Conservation (phyloP, 2,797 vertebrate species). For the Selene dorsalis region DNA sequence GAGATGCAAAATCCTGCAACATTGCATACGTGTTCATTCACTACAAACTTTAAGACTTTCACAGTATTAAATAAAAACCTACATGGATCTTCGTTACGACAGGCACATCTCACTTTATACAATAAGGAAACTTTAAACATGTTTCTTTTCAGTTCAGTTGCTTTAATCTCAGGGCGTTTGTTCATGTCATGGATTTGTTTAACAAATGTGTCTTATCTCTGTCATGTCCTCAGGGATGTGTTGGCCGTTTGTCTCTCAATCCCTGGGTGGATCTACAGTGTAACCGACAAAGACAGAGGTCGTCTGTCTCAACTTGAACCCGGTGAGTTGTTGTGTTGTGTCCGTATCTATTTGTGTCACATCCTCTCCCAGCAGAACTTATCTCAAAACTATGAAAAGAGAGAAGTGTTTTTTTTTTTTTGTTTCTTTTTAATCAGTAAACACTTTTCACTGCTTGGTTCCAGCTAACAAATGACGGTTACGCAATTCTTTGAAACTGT, state of each 20-base stretch:
- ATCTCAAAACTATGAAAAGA: background rate
- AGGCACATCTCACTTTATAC: no score
- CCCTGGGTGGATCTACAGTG: slow-evolving; percentile 71
- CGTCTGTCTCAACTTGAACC: slow-evolving; percentile 68
- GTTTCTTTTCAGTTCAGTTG: background rate
- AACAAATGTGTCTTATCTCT: background rate
- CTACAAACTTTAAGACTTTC: no score
- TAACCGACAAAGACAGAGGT: slow-evolving; percentile 47
- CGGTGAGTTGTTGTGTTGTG: slow-evolving; percentile 60
- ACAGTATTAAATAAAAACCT: no score
- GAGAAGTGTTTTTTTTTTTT: background rate
- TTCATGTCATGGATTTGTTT: background rate
- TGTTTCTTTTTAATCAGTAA: background rate
- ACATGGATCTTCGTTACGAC: no score
- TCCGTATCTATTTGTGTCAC: slow-evolving; percentile 28
- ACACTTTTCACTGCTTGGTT: background rate
- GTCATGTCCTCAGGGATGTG: slow-evolving; percentile 70
- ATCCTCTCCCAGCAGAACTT: slow-evolving; percentile 3
- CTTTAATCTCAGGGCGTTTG: background rate
- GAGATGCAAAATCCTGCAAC: no score
- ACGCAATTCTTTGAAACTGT: background rate
- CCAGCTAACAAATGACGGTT: background rate
- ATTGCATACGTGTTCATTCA: no score
- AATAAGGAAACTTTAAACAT: no score
- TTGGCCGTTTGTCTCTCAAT: slow-evolving; percentile 72